phyloP scores from a whole-genome alignment of 2,113 vertebrate genomes.

The Hemichromis elongatus region DNA sequence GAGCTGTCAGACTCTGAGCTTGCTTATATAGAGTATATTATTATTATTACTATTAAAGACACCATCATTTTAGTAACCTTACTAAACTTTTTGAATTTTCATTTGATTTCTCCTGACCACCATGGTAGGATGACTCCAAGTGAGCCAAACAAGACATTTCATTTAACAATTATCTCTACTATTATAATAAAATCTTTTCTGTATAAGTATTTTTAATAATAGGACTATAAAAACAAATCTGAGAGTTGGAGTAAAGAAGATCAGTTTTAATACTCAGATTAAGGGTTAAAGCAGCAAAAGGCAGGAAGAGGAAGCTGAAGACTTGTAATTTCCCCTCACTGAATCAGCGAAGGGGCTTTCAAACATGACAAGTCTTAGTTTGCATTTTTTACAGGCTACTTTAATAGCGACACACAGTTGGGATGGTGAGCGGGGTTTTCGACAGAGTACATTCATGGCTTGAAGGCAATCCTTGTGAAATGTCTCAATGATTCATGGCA shows the following conservation, averaged over 20 bases:
- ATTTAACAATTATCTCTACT: not conserved
- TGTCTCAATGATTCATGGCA: conserved; percentile 27
- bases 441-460: not conserved
- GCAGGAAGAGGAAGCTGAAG: not conserved
- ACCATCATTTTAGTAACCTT: not conserved
- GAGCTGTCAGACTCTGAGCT: not conserved
- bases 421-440: not conserved
- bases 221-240: not conserved
- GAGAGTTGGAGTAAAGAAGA: not conserved
- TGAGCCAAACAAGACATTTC: not conserved
- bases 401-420: not conserved
- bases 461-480: not conserved
- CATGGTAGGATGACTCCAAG: not conserved
- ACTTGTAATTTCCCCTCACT: not conserved
- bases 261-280: conserved; percentile 19
- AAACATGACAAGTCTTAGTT: not conserved
- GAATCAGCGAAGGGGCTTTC: not conserved
- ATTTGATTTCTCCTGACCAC: not conserved
- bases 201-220: not conserved
- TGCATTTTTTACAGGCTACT: not conserved
- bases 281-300: not conserved
- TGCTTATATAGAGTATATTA: not conserved
- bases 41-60: not conserved
- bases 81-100: not conserved
- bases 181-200: not conserved